Percentiles rank a stretch among this genome's conserved stretches.
phyloP scores from a whole-genome alignment of 2,888 invertebrate species.

The Nemurella pictetii region DNA sequence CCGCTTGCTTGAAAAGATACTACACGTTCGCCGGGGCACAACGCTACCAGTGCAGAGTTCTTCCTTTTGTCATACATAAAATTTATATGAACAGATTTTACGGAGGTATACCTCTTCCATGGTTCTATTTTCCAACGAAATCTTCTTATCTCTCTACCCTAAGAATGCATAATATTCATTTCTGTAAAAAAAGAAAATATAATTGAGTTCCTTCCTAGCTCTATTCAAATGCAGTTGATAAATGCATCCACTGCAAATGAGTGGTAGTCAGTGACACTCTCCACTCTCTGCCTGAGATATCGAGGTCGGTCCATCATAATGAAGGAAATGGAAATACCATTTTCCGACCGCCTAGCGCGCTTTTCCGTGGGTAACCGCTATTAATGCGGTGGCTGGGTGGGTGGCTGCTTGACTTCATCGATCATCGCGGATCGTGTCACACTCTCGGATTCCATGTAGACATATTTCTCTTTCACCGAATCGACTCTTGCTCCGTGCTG shows the following conservation, averaged over 20 bases:
- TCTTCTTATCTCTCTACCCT: background rate
- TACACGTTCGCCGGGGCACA: background rate
- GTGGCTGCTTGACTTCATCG: background rate
- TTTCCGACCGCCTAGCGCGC: background rate
- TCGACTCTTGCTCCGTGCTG: background rate
- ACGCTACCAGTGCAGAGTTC: no score
- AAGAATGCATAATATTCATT: background rate
- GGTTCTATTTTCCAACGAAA: background rate
- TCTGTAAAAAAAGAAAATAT: background rate
- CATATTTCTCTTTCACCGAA: background rate
- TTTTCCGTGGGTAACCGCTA: background rate
- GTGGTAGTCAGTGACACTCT: background rate
- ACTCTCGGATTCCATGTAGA: background rate
- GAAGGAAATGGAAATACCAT: slow-evolving; percentile 8
- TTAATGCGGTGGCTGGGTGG: background rate
- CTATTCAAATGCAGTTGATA: background rate
- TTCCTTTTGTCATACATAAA: background rate
- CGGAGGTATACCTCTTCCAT: background rate
- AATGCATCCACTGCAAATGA: background rate
- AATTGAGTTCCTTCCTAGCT: background rate
- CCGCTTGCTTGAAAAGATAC: background rate
- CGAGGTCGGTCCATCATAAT: background rate
- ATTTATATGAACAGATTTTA: background rate
- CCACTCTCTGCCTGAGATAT: background rate
- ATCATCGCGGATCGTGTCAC: background rate